Evolutionary conservation across 2,888 invertebrate species (phyloP), one percentile per base, ranked within the genome.

Genomic region (Malthinus flaveolus): DNA sequence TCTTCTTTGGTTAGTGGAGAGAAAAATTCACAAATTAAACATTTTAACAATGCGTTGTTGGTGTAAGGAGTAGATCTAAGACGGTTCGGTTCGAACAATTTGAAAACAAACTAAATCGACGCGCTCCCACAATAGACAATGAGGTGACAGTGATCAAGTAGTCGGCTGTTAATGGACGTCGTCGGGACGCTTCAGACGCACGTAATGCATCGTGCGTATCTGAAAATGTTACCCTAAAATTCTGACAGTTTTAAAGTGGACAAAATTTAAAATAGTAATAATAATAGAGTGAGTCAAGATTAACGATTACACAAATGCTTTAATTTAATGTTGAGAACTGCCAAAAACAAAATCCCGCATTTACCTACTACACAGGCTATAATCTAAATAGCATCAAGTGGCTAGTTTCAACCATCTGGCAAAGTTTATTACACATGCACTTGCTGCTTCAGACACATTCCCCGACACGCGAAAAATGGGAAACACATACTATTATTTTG

Each of bases 131-230:
- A 58, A 61, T 58, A 62, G 56, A 59, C 52, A 62, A 62, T 62
- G 58, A 59, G 58, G 33, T 62, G 61, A 62, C 61, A 62, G 55
- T 62, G 61, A 62, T 62, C 56, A 59, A 62, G 61, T 59, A 35
- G 51, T 58, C 47, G 55, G 51, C 58, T 50, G 32, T 58, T 61
- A 61, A 61, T 58, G 58, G 54, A 48, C 50, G 54, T 45, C 61
- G 55, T 61, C 58, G 61, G 51, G 61, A 61, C 61, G 61, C 61
- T 33, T 48, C 46, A 47, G 34, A 50, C 47, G 47, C 55, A 51
- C 44, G 32, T 49, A 58, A 54, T 57, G 57, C 56, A 42, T 47
- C 49, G 42, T 42, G 51, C 51, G 51, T 57, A 51, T 44, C 37
- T 42, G 31, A 34, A 32, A 15, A 33, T 48, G 11, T 48, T n/a